Evolutionary conservation across 2,797 vertebrate genomes (phyloP), one percentile per base, ranked within the genome.

Genomic region (Sciaenops ocellatus): DNA sequence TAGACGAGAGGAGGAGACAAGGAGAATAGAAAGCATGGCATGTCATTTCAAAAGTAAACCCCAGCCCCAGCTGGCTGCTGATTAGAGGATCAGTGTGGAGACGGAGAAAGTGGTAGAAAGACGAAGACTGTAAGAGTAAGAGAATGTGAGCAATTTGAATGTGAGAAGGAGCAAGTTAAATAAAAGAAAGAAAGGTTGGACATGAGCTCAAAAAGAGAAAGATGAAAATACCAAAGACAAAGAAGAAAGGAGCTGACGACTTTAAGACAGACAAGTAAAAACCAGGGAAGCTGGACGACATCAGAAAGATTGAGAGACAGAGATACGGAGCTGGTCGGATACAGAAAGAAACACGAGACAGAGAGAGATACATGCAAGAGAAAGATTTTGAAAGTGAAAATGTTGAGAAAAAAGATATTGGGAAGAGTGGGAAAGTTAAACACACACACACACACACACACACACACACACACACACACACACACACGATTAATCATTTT

Each of bases 11-110:
- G 42, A 68, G 44, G 73, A 77, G 66, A 67, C 34, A 65, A 76
- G 71, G 71, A 59, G 18, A 79, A 68, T 15, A 6, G 52, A 62
- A 74, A 34, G 67, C 47, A 62, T 50, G 64, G 64, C 68, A 69
- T 82, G 60, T 80, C 22, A 85, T 91, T 90, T 91, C 24, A 85
- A 84, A 85, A 78, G 55, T 78, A 84, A 90, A 92, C 78, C 78
- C 46, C 24, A 74, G 61, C 74, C 75, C 73, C 82, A 66, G 69
- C 51, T 79, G 80, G 81, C 69, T 69, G 69, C 72, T 87, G 81
- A 90, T 89, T 87, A 88, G 69, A 82, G 76, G 85, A 89, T 81
- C 50, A 66, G 62, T 62, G 61, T 76, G 50, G 67, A 87, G 76
- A 86, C 8, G 42, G 11, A 12, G 54, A 72, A 80, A 64, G 38